These are phyloP conservation scores for Acrocephalus arundinaceus DNA, from an alignment of 2,113 vertebrate genomes.

Conservation along the genomic window DNA sequence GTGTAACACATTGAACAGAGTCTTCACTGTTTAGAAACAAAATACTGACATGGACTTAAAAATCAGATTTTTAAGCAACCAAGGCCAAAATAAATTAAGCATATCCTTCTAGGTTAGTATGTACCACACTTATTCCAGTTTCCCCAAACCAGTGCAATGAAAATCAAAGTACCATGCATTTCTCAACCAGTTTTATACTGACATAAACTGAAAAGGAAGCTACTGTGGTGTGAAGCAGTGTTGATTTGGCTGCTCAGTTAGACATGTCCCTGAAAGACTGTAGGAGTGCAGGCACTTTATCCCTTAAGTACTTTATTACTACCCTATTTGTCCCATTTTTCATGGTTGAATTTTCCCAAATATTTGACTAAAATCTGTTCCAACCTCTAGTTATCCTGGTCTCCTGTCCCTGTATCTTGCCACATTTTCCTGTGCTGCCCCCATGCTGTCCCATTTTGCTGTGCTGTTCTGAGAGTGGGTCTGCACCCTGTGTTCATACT, in stretches of 20 bases:
- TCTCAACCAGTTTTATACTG: not conserved
- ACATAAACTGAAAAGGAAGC: not conserved
- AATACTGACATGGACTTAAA: not conserved
- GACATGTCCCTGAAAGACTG: fast-evolving
- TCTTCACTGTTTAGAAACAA: not conserved
- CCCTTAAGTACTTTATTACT: not conserved
- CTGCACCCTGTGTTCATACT: not conserved
- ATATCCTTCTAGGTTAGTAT: not conserved
- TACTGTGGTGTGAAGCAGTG: not conserved
- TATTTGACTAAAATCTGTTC: not conserved
- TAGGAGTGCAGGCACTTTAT: not conserved
- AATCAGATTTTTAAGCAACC: not conserved
- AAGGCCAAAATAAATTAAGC: not conserved
- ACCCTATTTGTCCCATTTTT: not conserved
- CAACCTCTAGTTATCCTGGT: not conserved
- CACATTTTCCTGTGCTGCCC: not conserved
- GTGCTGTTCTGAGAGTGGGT: not conserved
- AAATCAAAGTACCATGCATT: not conserved
- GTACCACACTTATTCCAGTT: not conserved
- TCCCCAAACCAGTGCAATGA: not conserved
- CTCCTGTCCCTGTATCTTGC: not conserved
- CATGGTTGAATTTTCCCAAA: not conserved
- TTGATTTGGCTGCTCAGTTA: not conserved
- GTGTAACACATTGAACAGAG: not conserved
- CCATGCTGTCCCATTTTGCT: not conserved